A percentile compares a stretch with the other conserved stretches of the same genome.
Conservation (phyloP, 2,888 invertebrate species). For the Caenorhabditis japonica region DNA sequence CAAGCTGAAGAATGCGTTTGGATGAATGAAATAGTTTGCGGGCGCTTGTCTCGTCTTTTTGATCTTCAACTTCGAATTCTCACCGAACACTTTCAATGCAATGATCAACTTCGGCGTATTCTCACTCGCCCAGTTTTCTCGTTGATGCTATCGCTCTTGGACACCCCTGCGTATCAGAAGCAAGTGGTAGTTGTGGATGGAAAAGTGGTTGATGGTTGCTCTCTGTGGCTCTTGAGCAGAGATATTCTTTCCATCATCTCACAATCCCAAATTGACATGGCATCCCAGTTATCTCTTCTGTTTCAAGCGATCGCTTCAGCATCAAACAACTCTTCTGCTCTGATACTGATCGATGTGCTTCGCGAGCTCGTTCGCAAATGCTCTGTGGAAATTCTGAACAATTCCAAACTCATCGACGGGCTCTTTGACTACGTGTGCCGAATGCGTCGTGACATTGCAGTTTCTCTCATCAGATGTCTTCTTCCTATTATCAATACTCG, state of each 20-base stretch:
- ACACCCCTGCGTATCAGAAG: slow-evolving; percentile 46
- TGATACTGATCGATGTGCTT: slow-evolving; percentile 65
- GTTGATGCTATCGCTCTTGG: slow-evolving; percentile 42
- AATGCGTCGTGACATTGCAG: slow-evolving; percentile 61
- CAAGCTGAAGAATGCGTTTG: slow-evolving; percentile 51
- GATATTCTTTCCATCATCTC: slow-evolving; percentile 34
- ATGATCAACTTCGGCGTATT: slow-evolving; percentile 15
- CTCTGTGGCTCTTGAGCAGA: slow-evolving; percentile 50
- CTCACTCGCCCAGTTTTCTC: slow-evolving; percentile 30
- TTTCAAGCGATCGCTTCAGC: slow-evolving; percentile 57
- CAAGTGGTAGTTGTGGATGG: slow-evolving; percentile 54
- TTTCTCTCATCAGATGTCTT: slow-evolving; percentile 66
- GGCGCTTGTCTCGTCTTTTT: slow-evolving; percentile 19
- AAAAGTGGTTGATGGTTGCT: slow-evolving; percentile 53
- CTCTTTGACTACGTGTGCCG: slow-evolving; percentile 60
- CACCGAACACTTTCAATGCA: slow-evolving; percentile 9
- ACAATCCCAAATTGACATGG: slow-evolving; percentile 30
- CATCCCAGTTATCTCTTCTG: slow-evolving; percentile 41
- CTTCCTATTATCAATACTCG: slow-evolving; percentile 69
- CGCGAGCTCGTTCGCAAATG: slow-evolving; percentile 57
- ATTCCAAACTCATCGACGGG: slow-evolving; percentile 57
- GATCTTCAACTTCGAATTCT: slow-evolving; percentile 28
- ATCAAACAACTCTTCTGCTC: slow-evolving; percentile 54
- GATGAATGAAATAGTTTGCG: slow-evolving; percentile 44
- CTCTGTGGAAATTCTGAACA: slow-evolving; percentile 62